These are phyloP conservation scores for Nematopogon swammerdamellus DNA, from an alignment of 2,888 invertebrate species.

Conservation along the genomic window DNA sequence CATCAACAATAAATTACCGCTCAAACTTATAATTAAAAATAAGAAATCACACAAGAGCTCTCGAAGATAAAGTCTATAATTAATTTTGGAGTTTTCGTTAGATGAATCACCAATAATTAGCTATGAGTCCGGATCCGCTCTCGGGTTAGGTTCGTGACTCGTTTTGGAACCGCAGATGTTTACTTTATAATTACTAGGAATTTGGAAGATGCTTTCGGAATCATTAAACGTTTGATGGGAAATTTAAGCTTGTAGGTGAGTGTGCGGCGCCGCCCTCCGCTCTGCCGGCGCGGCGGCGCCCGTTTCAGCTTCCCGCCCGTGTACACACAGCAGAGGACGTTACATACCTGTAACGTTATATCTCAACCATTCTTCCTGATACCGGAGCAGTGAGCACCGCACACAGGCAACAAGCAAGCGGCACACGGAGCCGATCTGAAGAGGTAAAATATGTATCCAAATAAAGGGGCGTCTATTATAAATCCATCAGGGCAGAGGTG, in stretches of 20 bases:
- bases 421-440: background rate
- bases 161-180: conserved; percentile 37
- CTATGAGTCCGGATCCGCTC: conserved; percentile 17
- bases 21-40: conserved; percentile 45
- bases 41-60: conserved; percentile 41
- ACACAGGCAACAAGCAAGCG: too few species aligned
- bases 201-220: background rate
- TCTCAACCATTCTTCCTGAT: too few species aligned
- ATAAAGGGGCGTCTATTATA: background rate
- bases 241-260: too few species aligned
- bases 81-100: conserved; percentile 43
- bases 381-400: too few species aligned
- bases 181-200: conserved; percentile 35
- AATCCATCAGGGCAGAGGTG: conserved; percentile 10
- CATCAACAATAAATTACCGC: conserved; percentile 40
- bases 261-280: too few species aligned
- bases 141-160: too few species aligned
- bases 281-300: too few species aligned
- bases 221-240: too few species aligned
- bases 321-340: too few species aligned
- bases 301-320: too few species aligned
- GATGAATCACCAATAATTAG: conserved; percentile 52
- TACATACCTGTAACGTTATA: too few species aligned
- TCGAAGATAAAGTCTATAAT: conserved; percentile 40
- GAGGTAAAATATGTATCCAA: background rate